phyloP scores from a whole-genome alignment of 2,888 invertebrate species.

The Dolichomitus sp. region DNA sequence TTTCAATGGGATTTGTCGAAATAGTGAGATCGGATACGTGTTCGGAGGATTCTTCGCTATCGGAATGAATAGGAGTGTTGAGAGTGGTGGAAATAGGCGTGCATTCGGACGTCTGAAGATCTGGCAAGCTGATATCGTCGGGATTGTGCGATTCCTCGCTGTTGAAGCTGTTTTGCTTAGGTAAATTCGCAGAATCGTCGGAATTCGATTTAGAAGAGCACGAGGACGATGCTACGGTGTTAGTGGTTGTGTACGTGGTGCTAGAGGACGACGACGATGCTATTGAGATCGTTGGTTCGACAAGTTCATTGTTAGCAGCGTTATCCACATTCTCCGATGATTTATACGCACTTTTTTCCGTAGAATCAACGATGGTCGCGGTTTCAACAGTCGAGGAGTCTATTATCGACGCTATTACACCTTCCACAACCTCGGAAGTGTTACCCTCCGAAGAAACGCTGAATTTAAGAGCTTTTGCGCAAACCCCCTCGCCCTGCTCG shows the following conservation, averaged over 20 bases:
- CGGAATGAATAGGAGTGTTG: conserved; percentile 84
- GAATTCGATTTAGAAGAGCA: conserved; percentile 19
- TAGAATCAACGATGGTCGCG: background rate
- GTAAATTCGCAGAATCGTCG: conserved; percentile 62
- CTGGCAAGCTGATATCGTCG: conserved; percentile 84
- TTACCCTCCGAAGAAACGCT: conserved; percentile 14
- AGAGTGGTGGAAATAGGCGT: conserved; percentile 83
- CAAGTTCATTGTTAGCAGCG: background rate
- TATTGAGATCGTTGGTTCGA: background rate
- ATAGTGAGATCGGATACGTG: conserved; percentile 70
- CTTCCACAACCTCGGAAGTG: conserved; percentile 38
- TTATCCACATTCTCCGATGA: conserved; percentile 6
- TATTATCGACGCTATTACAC: conserved; percentile 56
- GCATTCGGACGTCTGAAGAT: conserved; percentile 82
- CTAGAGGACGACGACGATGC: background rate
- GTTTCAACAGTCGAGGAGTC: conserved; percentile 33
- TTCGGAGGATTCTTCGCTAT: conserved; percentile 82
- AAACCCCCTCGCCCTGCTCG: conserved; percentile 55
- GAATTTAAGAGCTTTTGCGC: conserved; percentile 56
- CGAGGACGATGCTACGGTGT: background rate
- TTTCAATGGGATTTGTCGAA: conserved; percentile 82
- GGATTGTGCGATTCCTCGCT: conserved; percentile 82
- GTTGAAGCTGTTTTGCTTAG: conserved; percentile 77
- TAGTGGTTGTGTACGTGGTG: background rate
- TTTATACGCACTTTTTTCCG: background rate